Percentiles rank a stretch among this genome's conserved stretches.
These are phyloP conservation scores for Brachyrhaphis roseni DNA, from an alignment of 2,797 vertebrate genomes.

Conservation along the genomic window DNA sequence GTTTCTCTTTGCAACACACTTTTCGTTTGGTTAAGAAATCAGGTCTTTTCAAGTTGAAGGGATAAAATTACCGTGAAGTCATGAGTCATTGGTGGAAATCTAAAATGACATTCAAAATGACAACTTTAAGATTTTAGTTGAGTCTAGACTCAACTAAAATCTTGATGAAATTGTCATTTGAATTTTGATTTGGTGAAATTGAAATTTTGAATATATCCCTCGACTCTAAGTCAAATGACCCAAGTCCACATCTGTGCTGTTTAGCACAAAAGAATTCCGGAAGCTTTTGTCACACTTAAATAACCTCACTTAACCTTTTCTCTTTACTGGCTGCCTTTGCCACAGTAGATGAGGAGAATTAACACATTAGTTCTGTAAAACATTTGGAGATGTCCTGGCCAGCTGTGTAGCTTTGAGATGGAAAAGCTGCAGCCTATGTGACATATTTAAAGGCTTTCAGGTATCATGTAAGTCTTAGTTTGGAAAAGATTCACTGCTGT, in stretches of 20 bases:
- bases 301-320: not conserved
- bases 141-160: too few species aligned
- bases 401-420: not conserved
- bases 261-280: not conserved
- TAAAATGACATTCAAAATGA: too few species aligned
- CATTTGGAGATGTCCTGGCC: not conserved
- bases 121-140: too few species aligned
- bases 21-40: not conserved
- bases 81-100: not conserved
- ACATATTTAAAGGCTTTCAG: not conserved
- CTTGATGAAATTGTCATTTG: too few species aligned
- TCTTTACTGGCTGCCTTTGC: not conserved
- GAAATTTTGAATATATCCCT: not conserved
- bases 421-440: not conserved
- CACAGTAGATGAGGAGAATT: not conserved
- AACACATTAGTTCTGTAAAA: not conserved
- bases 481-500: not conserved
- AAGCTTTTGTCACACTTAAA: not conserved
- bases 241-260: not conserved
- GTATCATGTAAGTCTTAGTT: not conserved
- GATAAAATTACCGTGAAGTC: not conserved
- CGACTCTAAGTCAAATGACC: not conserved
- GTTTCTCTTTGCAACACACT: not conserved
- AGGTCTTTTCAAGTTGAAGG: not conserved
- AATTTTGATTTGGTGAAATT: not conserved